phyloP scores from a whole-genome alignment of 2,113 vertebrate genomes.

The Morphnarchus princeps region DNA sequence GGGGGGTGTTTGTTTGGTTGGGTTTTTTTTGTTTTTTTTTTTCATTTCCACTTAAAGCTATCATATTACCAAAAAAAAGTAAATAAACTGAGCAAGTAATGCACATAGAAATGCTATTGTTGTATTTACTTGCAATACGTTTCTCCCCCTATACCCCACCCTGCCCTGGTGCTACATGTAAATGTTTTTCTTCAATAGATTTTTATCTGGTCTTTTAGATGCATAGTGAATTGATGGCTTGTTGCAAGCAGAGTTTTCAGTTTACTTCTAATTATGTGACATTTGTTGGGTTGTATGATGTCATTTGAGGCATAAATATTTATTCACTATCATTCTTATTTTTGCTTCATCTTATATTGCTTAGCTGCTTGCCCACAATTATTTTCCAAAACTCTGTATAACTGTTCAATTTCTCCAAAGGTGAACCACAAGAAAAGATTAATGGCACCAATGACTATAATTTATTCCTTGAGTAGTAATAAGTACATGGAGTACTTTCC shows the following conservation, averaged over 20 bases:
- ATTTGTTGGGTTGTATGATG: not conserved
- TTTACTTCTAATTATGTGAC: not conserved
- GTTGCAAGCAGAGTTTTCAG: not conserved
- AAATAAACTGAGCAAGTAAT: not conserved
- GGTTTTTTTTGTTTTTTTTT: not conserved
- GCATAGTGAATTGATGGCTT: not conserved
- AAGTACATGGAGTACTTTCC: constrained; percentile 47
- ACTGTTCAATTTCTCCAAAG: constrained; percentile 6
- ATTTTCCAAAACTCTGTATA: not conserved
- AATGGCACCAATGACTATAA: constrained; percentile 13
- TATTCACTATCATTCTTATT: not conserved
- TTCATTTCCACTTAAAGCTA: not conserved
- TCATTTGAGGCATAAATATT: not conserved
- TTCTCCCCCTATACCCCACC: too few species aligned
- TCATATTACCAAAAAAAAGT: not conserved
- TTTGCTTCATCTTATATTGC: not conserved
- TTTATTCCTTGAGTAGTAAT: constrained; percentile 42
- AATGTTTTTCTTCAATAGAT: not conserved
- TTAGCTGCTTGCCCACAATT: not conserved
- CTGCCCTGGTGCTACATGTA: not conserved
- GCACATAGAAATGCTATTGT: not conserved
- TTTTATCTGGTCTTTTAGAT: not conserved
- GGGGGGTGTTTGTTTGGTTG: too few species aligned
- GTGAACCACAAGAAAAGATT: constrained; percentile 1
- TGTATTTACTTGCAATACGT: not conserved